Conservation (phyloP, 2,888 invertebrate genomes). For the Subacronicta megacephala region DNA sequence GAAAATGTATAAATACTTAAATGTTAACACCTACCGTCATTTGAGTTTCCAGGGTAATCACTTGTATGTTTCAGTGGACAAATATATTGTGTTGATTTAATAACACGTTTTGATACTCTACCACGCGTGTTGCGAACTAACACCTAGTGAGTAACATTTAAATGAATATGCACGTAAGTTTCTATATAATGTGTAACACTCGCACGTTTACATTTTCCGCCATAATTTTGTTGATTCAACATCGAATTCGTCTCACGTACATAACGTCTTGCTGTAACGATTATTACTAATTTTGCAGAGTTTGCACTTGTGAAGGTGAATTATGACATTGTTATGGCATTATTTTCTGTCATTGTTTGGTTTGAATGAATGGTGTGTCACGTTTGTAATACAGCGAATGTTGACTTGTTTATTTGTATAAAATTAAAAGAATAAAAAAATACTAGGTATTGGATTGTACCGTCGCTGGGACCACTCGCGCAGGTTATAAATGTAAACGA, state of each 20-base stretch:
- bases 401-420: too few relatives aligned
- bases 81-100: conserved; percentile 3
- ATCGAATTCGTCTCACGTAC: conserved; percentile 83
- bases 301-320: conserved; percentile 51
- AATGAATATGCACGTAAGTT: conserved; percentile 53
- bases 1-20: conserved; percentile 5
- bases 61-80: conserved; percentile 1
- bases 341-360: conserved; percentile 21
- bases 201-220: conserved; percentile 78
- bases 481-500: too few relatives aligned
- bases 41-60: conserved; percentile 22
- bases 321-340: conserved; percentile 32
- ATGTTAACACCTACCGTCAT: conserved; percentile 50
- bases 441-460: too few relatives aligned
- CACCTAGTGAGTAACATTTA: conserved; percentile 48
- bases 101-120: conserved; percentile 13
- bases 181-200: conserved; percentile 49
- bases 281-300: conserved; percentile 56
- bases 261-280: conserved; percentile 61
- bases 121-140: conserved; percentile 41
- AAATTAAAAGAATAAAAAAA: too few relatives aligned
- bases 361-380: conserved; percentile 4
- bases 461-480: too few relatives aligned
- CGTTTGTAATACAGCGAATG: neutral
- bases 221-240: conserved; percentile 83